These are phyloP conservation scores for Cantharis flavilabris DNA, from an alignment of 2,888 invertebrate species.

Conservation along the genomic window DNA sequence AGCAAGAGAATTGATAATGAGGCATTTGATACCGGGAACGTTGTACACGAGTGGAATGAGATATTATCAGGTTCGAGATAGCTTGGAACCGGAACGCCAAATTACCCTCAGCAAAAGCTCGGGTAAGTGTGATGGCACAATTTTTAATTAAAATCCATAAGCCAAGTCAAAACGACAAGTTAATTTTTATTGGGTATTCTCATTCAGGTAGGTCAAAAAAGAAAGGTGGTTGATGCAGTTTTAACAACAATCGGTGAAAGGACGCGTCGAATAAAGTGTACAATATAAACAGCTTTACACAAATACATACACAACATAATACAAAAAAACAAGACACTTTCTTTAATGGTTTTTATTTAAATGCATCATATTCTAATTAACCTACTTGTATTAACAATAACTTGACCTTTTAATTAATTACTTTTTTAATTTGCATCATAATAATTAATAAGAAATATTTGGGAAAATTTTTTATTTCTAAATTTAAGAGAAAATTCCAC, in stretches of 20 bases:
- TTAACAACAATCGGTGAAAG: slow-evolving; percentile 32
- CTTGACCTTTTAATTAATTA: neutral
- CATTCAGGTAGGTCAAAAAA: neutral
- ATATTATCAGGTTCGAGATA: slow-evolving; percentile 83
- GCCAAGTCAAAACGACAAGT: neutral
- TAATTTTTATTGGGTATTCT: neutral
- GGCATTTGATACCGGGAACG: slow-evolving; percentile 77
- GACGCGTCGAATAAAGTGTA: slow-evolving; percentile 14
- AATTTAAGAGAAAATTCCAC: neutral
- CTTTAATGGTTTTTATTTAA: slow-evolving; percentile 25
- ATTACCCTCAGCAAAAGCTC: slow-evolving; percentile 80
- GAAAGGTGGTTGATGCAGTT: neutral
- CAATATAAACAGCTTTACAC: neutral
- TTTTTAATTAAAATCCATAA: no score
- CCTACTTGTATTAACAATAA: slow-evolving; percentile 8
- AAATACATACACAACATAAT: neutral
- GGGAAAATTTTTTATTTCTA: neutral
- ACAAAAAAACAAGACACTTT: slow-evolving; percentile 21
- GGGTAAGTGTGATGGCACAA: slow-evolving; percentile 57
- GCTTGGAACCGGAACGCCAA: slow-evolving; percentile 74
- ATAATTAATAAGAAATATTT: neutral
- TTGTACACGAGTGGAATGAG: slow-evolving; percentile 86
- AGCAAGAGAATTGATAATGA: slow-evolving; percentile 74
- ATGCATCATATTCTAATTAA: slow-evolving; percentile 11
- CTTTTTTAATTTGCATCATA: neutral